A percentile compares a stretch with the other conserved stretches of the same genome.
These are phyloP conservation scores for Chitala chitala DNA, from an alignment of 2,113 vertebrate genomes.

Conservation along the genomic window DNA sequence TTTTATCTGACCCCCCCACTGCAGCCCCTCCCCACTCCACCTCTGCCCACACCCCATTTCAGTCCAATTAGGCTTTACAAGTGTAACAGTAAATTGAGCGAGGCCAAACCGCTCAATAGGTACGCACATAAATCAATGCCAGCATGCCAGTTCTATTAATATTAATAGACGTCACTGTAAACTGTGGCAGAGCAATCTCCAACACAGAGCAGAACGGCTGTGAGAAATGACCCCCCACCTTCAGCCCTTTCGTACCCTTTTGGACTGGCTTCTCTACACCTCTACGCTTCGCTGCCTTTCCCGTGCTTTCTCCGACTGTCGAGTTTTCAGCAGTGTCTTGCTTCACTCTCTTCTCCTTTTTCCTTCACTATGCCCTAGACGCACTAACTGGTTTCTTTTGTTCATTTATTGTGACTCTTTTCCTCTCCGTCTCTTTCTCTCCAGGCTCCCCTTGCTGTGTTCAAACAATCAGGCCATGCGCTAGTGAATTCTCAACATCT, in stretches of 20 bases:
- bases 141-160: not conserved
- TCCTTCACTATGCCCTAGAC: not conserved
- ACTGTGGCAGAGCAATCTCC: not conserved
- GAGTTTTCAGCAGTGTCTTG: not conserved
- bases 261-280: not conserved
- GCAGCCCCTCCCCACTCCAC: not conserved
- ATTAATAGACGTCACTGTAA: not conserved
- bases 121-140: not conserved
- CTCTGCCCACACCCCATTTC: not conserved
- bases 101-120: not conserved
- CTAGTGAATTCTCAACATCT: conserved; percentile 21
- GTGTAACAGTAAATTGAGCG: not conserved
- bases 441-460: conserved; percentile 3
- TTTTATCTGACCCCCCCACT: not conserved
- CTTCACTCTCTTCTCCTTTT: not conserved
- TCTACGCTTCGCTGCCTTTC: not conserved
- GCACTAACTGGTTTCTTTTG: conserved; percentile 1
- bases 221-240: not conserved
- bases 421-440: not conserved
- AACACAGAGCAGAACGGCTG: not conserved
- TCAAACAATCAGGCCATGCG: conserved; percentile 18
- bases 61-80: not conserved
- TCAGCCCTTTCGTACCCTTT: not conserved
- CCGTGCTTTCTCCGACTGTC: not conserved
- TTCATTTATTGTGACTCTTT: not conserved